Base-by-base conservation (phyloP, 2,888 invertebrate species). In the Heliconius ethilla region DNA sequence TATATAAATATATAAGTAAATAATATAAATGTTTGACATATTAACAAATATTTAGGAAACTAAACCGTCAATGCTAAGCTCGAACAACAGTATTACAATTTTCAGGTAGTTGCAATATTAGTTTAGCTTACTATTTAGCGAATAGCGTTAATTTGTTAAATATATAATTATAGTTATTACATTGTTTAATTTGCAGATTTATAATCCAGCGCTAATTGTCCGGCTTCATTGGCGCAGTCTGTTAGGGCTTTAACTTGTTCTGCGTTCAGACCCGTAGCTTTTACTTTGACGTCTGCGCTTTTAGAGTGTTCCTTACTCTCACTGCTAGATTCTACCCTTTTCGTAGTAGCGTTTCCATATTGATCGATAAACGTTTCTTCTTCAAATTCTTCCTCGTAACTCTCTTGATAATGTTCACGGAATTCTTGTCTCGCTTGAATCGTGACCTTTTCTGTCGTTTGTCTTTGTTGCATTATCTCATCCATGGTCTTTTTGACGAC, bases 391-490 rank as follows among this genome's bases (percentile, higher is more conserved):
- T 95, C 95, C 78, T 95, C 95, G 81, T 94, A 95, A 82, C 94
- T 94, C 82, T 94, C 92, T 79, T 92, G 88, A 83, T 89, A 95
- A 5, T 89, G 89, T 85, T 95, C 94, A 18, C 92, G 89, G 85
- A 95, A 95, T 82, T 95, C 95, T 81, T 95, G 95, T 84, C 93
- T 89, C 0, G 95, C 95, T 83, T 95, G 91, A 79, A 95, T 94
- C 74, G 90, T 86, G 2, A 95, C 89, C 79, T 87, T 91, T 82
- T 94, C 92, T 45, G 91, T 91, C 3, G 91, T 92, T 81, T 93
- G 90, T 81, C 83, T 91, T 78, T 91, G 89, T 84, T 94, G 89
- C 75, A 94, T 89, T 25, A 95, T 83, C 76, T 93, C 89, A 80
- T 95, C 92, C 95, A 95, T 95, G 13, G 93, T 93, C 84, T 88